Percentiles rank a stretch among this genome's conserved stretches.
Conservation (phyloP, 2,797 vertebrate species). For the Clamator glandarius region DNA sequence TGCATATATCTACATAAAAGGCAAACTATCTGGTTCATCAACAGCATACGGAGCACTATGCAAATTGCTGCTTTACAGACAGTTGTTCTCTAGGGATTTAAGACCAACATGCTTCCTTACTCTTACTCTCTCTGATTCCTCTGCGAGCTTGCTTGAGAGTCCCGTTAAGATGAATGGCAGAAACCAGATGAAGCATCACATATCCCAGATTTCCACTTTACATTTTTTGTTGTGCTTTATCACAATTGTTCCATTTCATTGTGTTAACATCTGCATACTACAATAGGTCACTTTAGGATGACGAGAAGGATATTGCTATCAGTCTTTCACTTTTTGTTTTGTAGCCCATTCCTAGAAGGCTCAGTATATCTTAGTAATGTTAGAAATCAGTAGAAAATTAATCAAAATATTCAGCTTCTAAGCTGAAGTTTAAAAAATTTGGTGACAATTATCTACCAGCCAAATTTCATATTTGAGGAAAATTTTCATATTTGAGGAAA, state of each 20-base stretch:
- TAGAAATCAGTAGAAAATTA: not conserved
- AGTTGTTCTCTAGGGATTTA: not conserved
- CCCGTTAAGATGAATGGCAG: constrained; percentile 2
- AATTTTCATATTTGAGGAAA: not conserved
- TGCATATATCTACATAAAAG: constrained; percentile 46
- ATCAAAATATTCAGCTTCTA: not conserved
- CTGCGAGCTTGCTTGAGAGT: constrained; percentile 1
- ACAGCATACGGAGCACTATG: not conserved
- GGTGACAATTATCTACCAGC: not conserved
- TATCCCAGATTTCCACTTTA: not conserved
- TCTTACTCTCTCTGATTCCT: not conserved
- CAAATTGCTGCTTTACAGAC: not conserved
- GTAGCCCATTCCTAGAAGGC: not conserved
- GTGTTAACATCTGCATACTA: not conserved
- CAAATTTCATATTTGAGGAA: not conserved
- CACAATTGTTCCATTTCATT: not conserved
- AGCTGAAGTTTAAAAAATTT: not conserved
- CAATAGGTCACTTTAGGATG: not conserved
- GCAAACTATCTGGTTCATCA: not conserved
- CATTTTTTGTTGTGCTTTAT: not conserved
- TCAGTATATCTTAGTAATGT: not conserved
- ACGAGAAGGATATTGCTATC: not conserved
- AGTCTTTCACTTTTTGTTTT: not conserved
- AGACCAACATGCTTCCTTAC: not conserved
- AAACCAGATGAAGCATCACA: not conserved